Percentiles rank a stretch among this genome's conserved stretches.
These are phyloP conservation scores for Leptinotarsa defecta DNA, from an alignment of 1,140 invertebrate genomes.

Conservation along the genomic window DNA sequence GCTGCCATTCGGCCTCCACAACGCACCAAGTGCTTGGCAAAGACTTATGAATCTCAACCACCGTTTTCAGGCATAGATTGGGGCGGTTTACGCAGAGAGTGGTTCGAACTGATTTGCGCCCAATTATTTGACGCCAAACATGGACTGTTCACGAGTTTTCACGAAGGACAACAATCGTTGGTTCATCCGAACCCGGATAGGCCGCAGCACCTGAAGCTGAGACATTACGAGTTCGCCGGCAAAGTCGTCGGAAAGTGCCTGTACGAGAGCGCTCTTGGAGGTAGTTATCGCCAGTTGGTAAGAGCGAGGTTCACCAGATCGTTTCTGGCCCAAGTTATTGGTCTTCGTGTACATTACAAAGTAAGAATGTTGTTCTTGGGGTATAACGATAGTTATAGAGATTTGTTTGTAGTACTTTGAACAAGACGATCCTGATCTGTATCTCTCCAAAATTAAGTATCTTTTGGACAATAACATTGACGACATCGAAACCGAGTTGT, in stretches of 20 bases:
- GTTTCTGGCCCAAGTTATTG: conserved; percentile 94
- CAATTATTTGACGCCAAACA: conserved; percentile 83
- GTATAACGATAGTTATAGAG: neutral
- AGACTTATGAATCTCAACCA: too few species aligned
- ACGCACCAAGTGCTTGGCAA: too few species aligned
- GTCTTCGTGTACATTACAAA: conserved; percentile 89
- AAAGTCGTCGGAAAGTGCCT: conserved; percentile 92
- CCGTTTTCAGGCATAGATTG: conserved; percentile 80
- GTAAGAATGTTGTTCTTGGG: conserved; percentile 51
- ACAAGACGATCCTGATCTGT: conserved; percentile 92
- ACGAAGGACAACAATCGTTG: conserved; percentile 80
- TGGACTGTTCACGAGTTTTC: conserved; percentile 82
- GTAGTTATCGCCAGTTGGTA: conserved; percentile 85
- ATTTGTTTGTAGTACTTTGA: conserved; percentile 80
- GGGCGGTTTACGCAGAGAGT: conserved; percentile 90
- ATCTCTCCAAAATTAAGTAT: conserved; percentile 89
- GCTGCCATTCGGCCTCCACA: too few species aligned
- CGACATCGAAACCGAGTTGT: conserved; percentile 77
- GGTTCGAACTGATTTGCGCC: conserved; percentile 89
- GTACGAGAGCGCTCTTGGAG: conserved; percentile 88
- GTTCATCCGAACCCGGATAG: conserved; percentile 88
- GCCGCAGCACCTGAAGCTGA: conserved; percentile 76
- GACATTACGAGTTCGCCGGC: conserved; percentile 92
- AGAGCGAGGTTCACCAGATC: conserved; percentile 88
- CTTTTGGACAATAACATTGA: conserved; percentile 88